These are phyloP conservation scores for Ceraclea dissimilis DNA, from an alignment of 2,888 invertebrate genomes.

Conservation along the genomic window DNA sequence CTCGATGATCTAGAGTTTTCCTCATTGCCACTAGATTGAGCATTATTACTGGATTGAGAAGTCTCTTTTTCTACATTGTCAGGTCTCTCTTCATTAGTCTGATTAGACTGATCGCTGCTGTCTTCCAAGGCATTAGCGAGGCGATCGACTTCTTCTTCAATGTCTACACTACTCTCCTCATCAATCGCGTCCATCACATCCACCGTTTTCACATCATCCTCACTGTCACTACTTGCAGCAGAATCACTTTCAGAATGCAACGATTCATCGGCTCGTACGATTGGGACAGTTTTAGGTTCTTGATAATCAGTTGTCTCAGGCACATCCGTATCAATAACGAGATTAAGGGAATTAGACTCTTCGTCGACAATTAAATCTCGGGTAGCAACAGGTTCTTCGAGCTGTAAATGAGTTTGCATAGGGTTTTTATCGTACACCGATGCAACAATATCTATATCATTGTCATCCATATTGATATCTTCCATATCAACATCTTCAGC, in stretches of 20 bases:
- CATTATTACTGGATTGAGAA: too few relatives aligned
- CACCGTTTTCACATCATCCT: slow-evolving; percentile 3
- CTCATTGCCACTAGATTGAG: too few relatives aligned
- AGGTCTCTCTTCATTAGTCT: too few relatives aligned
- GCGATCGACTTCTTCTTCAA: slow-evolving; percentile 17
- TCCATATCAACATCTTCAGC: too few relatives aligned
- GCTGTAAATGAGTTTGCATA: too few relatives aligned
- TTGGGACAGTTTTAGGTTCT: not conserved
- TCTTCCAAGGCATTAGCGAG: slow-evolving; percentile 13
- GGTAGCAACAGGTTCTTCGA: too few relatives aligned
- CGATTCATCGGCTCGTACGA: not conserved
- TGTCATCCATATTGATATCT: too few relatives aligned
- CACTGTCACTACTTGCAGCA: slow-evolving; percentile 22
- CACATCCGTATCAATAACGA: slow-evolving; percentile 28
- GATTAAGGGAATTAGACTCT: slow-evolving; percentile 11
- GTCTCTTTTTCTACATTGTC: too few relatives aligned
- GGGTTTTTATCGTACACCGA: too few relatives aligned
- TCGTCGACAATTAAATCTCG: not conserved
- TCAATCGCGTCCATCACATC: slow-evolving; percentile 11
- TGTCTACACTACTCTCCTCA: slow-evolving; percentile 2
- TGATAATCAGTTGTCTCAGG: slow-evolving; percentile 1
- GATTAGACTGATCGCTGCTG: not conserved
- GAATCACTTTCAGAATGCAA: not conserved
- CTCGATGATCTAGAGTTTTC: too few relatives aligned
- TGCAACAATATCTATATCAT: not conserved